These are phyloP conservation scores for Ctenomys sociabilis DNA, from an alignment of 2,113 vertebrate species.

Conservation along the genomic window DNA sequence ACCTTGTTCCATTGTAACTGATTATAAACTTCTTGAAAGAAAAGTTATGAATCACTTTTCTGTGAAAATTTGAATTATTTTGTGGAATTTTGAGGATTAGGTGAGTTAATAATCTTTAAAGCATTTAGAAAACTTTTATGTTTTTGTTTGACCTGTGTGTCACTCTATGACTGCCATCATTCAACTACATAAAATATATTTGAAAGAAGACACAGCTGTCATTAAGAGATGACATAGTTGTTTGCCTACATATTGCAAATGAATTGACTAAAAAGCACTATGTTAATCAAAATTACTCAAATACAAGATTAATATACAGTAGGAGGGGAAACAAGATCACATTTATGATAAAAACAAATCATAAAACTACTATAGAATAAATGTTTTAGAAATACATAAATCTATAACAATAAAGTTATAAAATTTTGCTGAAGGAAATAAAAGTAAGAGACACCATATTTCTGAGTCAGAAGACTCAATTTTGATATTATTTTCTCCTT, in stretches of 20 bases:
- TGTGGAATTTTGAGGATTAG: background rate
- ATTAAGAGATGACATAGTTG: background rate
- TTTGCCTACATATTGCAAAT: slow-evolving; percentile 3
- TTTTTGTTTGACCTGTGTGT: background rate
- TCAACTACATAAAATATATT: slow-evolving; percentile 14
- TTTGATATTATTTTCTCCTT: slow-evolving; percentile 9
- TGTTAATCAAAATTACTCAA: background rate
- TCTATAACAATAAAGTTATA: slow-evolving; percentile 15
- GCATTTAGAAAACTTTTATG: slow-evolving; percentile 25
- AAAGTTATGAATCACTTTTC: slow-evolving; percentile 12
- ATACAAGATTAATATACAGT: background rate
- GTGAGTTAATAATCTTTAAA: background rate
- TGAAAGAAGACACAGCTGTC: background rate
- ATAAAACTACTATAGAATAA: background rate
- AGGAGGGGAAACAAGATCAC: background rate
- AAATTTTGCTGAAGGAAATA: background rate
- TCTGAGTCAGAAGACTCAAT: background rate
- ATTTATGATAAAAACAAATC: slow-evolving; percentile 41
- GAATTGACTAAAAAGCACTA: background rate
- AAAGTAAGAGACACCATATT: background rate
- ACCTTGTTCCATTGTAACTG: background rate
- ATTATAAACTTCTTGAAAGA: background rate
- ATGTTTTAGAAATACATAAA: background rate
- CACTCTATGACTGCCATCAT: background rate
- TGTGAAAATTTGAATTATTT: slow-evolving; percentile 5